A percentile compares a stretch with the other conserved stretches of the same genome.
phyloP scores from a whole-genome alignment of 2,888 invertebrate species.

The Aethes cnicana region DNA sequence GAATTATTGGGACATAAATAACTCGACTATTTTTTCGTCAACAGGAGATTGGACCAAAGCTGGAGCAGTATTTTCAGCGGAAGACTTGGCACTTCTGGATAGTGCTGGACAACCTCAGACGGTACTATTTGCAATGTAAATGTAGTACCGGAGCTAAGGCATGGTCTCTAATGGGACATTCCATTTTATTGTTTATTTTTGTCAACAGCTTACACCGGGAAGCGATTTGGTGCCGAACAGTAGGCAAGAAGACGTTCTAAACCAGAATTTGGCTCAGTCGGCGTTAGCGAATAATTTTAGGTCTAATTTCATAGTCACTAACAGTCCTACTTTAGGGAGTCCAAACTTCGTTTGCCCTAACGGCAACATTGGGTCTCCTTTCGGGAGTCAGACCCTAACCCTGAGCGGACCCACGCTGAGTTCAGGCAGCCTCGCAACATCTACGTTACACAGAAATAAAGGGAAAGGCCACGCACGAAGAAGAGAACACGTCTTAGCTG shows the following conservation, averaged over 20 bases:
- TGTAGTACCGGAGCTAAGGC: no score
- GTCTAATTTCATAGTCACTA: conserved; percentile 65
- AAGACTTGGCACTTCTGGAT: conserved; percentile 73
- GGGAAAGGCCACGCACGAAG: conserved; percentile 78
- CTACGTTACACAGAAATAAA: conserved; percentile 76
- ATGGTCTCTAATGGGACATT: neutral
- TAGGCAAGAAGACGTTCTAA: conserved; percentile 69
- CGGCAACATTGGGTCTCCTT: conserved; percentile 67
- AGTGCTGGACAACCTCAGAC: conserved; percentile 66
- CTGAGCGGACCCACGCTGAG: conserved; percentile 73
- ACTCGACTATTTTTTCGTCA: neutral
- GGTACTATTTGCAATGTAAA: no score
- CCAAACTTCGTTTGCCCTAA: conserved; percentile 78
- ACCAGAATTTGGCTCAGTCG: conserved; percentile 65
- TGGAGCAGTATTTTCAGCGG: conserved; percentile 77
- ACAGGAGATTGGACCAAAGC: conserved; percentile 71
- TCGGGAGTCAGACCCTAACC: conserved; percentile 66
- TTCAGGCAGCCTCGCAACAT: conserved; percentile 71
- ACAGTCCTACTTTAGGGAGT: conserved; percentile 75
- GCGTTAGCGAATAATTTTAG: conserved; percentile 64
- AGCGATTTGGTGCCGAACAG: conserved; percentile 56
- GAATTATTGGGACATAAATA: no score
- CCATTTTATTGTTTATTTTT: conserved; percentile 22
- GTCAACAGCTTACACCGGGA: conserved; percentile 60
- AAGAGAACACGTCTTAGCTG: conserved; percentile 90